A percentile compares a stretch with the other conserved stretches of the same genome.
phyloP scores from a whole-genome alignment of 1,140 invertebrate species.

The Neodiprion fabricii region DNA sequence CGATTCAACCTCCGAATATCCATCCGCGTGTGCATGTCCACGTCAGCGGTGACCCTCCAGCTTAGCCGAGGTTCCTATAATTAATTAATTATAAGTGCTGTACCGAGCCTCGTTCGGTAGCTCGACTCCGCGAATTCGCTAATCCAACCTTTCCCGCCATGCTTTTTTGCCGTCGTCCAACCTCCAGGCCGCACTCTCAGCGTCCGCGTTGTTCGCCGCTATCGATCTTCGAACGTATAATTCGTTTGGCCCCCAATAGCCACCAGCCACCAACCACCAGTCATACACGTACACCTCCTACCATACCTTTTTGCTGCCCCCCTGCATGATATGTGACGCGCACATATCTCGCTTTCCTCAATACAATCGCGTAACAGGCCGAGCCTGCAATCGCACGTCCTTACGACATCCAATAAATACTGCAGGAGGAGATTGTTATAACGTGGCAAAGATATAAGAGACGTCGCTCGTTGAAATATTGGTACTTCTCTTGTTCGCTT shows the following conservation, averaged over 20 bases:
- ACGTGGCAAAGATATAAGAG: not conserved
- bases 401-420: slow-evolving; percentile 26
- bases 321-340: slow-evolving; percentile 25
- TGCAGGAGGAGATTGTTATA: slow-evolving; percentile 21
- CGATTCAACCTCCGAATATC: no score
- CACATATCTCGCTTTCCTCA: slow-evolving; percentile 22
- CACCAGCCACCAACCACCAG: no score
- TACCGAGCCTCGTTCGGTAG: not conserved
- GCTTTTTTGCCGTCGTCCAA: not conserved
- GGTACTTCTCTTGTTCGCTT: no score
- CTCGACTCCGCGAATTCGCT: not conserved
- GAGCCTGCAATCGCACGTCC: not conserved
- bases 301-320: slow-evolving; percentile 20
- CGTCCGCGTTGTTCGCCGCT: not conserved
- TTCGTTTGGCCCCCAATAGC: not conserved
- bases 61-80: not conserved
- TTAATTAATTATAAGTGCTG: slow-evolving; percentile 3
- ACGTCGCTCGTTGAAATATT: not conserved
- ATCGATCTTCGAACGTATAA: slow-evolving; percentile 14
- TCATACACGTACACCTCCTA: no score
- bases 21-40: not conserved
- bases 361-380: slow-evolving; percentile 24
- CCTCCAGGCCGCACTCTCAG: not conserved
- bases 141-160: not conserved
- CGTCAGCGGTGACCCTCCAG: not conserved